Percentiles rank a stretch among this genome's conserved stretches.
Conservation (phyloP, 2,888 invertebrate genomes). For the Epistrophella euchroma region DNA sequence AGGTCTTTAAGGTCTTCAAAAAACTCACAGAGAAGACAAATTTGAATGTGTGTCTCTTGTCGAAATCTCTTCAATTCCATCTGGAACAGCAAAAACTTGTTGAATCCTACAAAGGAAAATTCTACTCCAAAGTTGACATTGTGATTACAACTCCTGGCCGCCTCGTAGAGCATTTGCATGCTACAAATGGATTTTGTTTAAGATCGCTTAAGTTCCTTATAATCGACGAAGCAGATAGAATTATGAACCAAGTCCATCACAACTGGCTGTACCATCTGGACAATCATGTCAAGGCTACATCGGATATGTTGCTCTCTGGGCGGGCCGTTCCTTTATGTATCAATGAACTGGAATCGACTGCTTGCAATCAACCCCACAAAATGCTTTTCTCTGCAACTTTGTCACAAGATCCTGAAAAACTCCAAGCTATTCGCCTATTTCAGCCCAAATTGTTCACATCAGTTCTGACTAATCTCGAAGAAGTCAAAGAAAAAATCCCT, state of each 20-base stretch:
- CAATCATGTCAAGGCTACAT: constrained; percentile 85
- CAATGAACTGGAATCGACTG: constrained; percentile 79
- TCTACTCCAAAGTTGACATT: constrained; percentile 88
- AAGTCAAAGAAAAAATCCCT: constrained; percentile 76
- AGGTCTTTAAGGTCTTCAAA: constrained; percentile 93
- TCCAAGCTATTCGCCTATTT: constrained; percentile 94
- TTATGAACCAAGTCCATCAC: constrained; percentile 95
- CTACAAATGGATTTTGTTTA: constrained; percentile 91
- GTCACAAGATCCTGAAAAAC: constrained; percentile 97
- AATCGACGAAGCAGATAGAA: constrained; percentile 98
- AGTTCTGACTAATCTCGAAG: constrained; percentile 83
- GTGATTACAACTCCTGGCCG: constrained; percentile 97
- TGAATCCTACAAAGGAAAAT: constrained; percentile 83
- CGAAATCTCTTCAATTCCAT: constrained; percentile 88
- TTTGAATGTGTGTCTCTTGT: constrained; percentile 89
- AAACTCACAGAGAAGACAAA: constrained; percentile 88
- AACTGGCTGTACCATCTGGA: constrained; percentile 95
- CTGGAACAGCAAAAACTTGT: constrained; percentile 88
- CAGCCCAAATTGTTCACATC: constrained; percentile 96
- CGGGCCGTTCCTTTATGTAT: constrained; percentile 81
- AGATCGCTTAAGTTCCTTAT: constrained; percentile 90
- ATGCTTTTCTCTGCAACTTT: constrained; percentile 98
- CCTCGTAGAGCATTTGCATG: constrained; percentile 94
- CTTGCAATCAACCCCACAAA: constrained; percentile 89
- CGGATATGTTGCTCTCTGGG: constrained; percentile 85